phyloP scores from a whole-genome alignment of 2,113 vertebrate species.

The Actenoides lindsayi region DNA sequence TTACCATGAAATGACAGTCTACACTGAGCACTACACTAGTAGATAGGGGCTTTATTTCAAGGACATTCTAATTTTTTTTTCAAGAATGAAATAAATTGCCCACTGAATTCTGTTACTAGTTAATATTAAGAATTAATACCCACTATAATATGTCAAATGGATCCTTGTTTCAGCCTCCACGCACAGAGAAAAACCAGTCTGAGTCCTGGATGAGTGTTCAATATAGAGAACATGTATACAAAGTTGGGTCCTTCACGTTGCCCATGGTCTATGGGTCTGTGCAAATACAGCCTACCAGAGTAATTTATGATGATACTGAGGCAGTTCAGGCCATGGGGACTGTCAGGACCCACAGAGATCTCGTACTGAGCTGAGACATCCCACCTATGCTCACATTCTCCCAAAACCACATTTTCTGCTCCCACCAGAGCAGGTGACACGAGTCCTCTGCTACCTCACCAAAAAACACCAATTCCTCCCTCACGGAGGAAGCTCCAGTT shows the following conservation, averaged over 20 bases:
- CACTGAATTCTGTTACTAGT: not conserved
- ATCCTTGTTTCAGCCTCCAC: not conserved
- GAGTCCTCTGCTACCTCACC: not conserved
- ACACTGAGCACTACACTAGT: accelerated
- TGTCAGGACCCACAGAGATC: not conserved
- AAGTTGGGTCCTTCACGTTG: not conserved
- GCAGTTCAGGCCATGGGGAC: not conserved
- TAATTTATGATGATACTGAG: not conserved
- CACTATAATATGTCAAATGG: not conserved
- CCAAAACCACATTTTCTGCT: not conserved
- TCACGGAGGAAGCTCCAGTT: not conserved
- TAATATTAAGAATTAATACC: not conserved
- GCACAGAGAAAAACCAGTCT: not conserved
- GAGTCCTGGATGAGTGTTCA: not conserved
- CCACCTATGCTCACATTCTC: accelerated
- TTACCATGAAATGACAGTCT: not conserved
- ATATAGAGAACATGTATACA: not conserved
- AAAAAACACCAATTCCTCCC: not conserved
- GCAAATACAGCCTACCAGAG: not conserved
- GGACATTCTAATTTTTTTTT: not conserved
- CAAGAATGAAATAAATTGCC: not conserved
- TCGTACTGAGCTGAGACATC: not conserved
- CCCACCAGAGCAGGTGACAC: not conserved
- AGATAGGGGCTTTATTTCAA: not conserved
- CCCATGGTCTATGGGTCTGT: not conserved